Conservation (phyloP, 2,113 vertebrate genomes). For the Geococcyx californianus region DNA sequence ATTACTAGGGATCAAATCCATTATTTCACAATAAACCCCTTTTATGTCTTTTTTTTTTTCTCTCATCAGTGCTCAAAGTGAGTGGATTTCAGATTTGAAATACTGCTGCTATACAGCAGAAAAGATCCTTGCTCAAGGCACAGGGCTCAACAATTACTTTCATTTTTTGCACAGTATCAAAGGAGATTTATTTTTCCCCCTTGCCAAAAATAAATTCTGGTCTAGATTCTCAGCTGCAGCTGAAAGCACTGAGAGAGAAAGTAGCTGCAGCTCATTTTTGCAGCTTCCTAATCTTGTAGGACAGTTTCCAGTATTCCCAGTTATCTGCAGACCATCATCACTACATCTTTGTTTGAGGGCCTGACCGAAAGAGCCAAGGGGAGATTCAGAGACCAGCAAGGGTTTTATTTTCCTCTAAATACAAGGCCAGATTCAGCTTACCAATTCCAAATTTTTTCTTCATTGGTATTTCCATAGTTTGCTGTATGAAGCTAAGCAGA, state of each 20-base stretch:
- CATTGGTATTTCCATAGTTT: not conserved
- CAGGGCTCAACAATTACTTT: constrained; percentile 12
- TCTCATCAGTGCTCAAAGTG: not conserved
- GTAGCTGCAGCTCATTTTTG: not conserved
- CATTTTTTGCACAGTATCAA: not conserved
- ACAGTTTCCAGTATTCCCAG: not conserved
- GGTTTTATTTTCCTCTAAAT: not conserved
- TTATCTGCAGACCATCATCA: not conserved
- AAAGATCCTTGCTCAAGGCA: constrained; percentile 30
- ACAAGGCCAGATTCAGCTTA: not conserved
- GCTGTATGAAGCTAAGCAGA: not conserved
- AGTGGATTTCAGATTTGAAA: constrained; percentile 23
- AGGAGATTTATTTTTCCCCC: constrained; percentile 23
- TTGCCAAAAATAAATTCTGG: constrained; percentile 45
- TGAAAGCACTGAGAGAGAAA: constrained; percentile 7
- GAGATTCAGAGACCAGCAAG: not conserved
- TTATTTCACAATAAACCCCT: constrained; percentile 33
- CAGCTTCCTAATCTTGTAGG: not conserved
- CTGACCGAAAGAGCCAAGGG: not conserved
- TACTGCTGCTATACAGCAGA: not conserved
- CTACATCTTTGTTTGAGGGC: not conserved
- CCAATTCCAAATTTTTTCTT: not conserved
- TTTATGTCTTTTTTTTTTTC: not conserved
- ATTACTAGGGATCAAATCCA: constrained; percentile 38
- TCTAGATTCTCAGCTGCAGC: constrained; percentile 49